Evolutionary conservation across 1,140 invertebrate species (phyloP).

Genomic region (Campoletis sonorensis): DNA sequence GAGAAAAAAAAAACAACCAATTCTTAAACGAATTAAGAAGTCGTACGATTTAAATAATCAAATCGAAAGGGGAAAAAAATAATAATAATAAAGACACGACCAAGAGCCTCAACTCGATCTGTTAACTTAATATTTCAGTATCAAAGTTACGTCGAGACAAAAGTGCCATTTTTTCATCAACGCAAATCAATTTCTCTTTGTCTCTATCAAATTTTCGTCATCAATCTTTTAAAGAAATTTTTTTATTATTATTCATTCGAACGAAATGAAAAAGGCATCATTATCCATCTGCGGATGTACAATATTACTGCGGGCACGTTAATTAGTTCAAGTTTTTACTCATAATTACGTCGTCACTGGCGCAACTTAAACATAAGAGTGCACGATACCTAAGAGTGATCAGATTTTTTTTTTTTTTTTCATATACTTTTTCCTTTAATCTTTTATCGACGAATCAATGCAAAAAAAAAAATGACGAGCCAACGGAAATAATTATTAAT

Average conservation of each 20-base stretch:
- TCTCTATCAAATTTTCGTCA: slow-evolving; percentile 47
- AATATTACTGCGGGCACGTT: slow-evolving; percentile 54
- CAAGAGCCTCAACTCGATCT: slow-evolving; percentile 62
- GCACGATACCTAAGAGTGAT: slow-evolving; percentile 59
- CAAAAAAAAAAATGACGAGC: no score
- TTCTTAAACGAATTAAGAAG: neutral
- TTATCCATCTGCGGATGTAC: slow-evolving; percentile 55
- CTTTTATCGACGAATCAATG: neutral
- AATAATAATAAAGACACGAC: neutral
- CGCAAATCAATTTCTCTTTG: neutral
- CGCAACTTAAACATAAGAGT: slow-evolving; percentile 70
- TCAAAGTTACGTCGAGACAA: slow-evolving; percentile 49
- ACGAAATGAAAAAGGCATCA: slow-evolving; percentile 44
- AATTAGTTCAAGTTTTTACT: slow-evolving; percentile 64
- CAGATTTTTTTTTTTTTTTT: slow-evolving; percentile 39
- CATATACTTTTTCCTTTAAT: neutral
- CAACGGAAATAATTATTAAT: neutral
- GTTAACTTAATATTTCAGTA: slow-evolving; percentile 46
- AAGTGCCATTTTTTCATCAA: slow-evolving; percentile 56
- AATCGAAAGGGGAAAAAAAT: neutral
- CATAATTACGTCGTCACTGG: slow-evolving; percentile 56
- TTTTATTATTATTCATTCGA: slow-evolving; percentile 58
- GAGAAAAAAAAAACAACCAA: slow-evolving; percentile 12
- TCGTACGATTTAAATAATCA: slow-evolving; percentile 41
- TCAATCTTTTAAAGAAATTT: slow-evolving; percentile 54